These are phyloP conservation scores for Xerus inauris DNA, from an alignment of 2,113 vertebrate species.

Conservation along the genomic window DNA sequence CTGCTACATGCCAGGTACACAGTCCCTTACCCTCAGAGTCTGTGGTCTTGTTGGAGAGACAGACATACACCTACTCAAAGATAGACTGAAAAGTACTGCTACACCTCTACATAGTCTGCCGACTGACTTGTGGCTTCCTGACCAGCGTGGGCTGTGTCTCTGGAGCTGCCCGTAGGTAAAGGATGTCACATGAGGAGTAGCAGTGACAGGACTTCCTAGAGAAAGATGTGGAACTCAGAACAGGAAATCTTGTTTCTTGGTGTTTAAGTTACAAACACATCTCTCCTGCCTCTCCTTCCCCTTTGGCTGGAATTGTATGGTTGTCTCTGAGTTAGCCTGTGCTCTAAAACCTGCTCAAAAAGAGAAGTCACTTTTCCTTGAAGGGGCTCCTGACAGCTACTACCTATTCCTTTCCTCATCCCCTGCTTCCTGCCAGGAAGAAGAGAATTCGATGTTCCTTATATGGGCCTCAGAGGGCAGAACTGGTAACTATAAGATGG, in stretches of 20 bases:
- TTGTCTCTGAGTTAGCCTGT: neutral
- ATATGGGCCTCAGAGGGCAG: neutral
- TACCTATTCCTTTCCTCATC: neutral
- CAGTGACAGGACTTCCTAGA: neutral
- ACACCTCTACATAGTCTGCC: neutral
- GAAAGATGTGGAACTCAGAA: neutral
- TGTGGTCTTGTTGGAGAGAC: neutral
- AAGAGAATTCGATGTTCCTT: slow-evolving; percentile 36
- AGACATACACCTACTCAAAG: neutral
- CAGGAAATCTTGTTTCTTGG: neutral
- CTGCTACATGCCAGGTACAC: neutral
- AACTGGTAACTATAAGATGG: neutral
- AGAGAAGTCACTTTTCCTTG: neutral
- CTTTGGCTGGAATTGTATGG: neutral
- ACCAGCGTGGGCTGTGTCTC: neutral
- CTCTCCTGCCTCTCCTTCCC: neutral
- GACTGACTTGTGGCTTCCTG: neutral
- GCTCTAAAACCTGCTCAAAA: neutral
- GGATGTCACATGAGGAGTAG: neutral
- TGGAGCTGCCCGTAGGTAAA: neutral
- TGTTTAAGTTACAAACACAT: neutral
- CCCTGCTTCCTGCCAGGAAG: neutral
- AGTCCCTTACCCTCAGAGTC: slow-evolving; percentile 9
- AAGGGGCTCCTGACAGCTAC: neutral
- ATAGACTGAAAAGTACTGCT: neutral